phyloP scores from a whole-genome alignment of 2,888 invertebrate species.

The Linyphia triangularis region DNA sequence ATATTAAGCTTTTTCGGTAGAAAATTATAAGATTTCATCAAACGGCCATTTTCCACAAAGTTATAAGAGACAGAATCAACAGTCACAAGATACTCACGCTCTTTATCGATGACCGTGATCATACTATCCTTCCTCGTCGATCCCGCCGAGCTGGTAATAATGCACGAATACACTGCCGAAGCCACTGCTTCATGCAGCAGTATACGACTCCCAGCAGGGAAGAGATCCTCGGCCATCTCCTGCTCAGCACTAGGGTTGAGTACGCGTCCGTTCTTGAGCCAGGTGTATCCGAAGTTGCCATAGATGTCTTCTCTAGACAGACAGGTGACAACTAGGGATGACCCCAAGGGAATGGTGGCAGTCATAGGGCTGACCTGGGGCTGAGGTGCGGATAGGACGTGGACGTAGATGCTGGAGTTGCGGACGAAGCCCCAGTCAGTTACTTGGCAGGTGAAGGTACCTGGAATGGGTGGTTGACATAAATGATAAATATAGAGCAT shows the following conservation, averaged over 20 bases:
- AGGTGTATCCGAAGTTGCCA: constrained; percentile 86
- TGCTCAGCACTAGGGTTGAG: constrained; percentile 81
- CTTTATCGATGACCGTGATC: constrained; percentile 75
- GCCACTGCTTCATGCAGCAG: constrained; percentile 85
- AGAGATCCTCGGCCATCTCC: constrained; percentile 91
- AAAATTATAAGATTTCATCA: no score
- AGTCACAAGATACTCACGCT: constrained; percentile 44
- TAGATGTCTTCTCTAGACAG: constrained; percentile 71
- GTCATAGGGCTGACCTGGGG: constrained; percentile 74
- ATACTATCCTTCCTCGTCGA: constrained; percentile 73
- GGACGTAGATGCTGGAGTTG: constrained; percentile 84
- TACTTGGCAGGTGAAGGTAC: constrained; percentile 88
- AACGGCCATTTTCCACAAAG: no score
- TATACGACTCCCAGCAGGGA: constrained; percentile 90
- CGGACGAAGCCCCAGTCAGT: constrained; percentile 86
- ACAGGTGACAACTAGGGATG: constrained; percentile 72
- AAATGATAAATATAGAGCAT: no score
- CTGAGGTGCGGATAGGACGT: constrained; percentile 83
- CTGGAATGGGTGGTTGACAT: constrained; percentile 16
- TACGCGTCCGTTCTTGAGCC: constrained; percentile 88
- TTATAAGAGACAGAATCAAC: no score
- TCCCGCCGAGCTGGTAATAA: constrained; percentile 75
- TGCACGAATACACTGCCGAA: constrained; percentile 76
- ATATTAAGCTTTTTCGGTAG: no score
- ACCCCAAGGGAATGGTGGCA: constrained; percentile 64